phyloP scores from a whole-genome alignment of 2,888 invertebrate species.

The Ecliptopera silaceata region DNA sequence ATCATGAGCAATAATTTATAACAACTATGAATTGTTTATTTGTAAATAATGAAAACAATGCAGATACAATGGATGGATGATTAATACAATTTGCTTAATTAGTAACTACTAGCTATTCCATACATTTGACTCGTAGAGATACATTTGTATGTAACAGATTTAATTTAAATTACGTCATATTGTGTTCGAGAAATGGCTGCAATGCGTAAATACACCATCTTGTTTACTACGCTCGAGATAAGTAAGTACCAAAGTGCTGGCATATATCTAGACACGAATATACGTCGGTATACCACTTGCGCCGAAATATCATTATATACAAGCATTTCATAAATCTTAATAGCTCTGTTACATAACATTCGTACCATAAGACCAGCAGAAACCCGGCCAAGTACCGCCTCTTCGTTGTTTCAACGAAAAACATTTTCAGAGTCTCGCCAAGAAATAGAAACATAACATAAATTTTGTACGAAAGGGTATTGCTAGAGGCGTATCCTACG shows the following conservation, averaged over 20 bases:
- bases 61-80: constrained; percentile 5
- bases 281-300: background rate
- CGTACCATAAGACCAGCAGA: constrained; percentile 18
- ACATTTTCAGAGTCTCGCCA: constrained; percentile 36
- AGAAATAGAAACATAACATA: constrained; percentile 21
- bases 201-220: background rate
- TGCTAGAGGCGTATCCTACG: constrained; percentile 7
- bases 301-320: constrained; percentile 9
- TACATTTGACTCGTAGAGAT: no score
- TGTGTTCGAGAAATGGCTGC: background rate
- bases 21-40: constrained; percentile 12
- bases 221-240: background rate
- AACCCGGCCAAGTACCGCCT: constrained; percentile 41
- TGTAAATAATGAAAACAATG: constrained; percentile 18
- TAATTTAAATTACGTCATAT: no score
- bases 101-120: no score
- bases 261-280: background rate
- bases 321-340: constrained; percentile 19
- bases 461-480: constrained; percentile 1
- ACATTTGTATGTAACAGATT: no score
- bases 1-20: constrained; percentile 14
- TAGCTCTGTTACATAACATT: constrained; percentile 18
- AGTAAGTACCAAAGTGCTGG: background rate
- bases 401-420: constrained; percentile 37
- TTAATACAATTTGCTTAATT: no score